A percentile compares a stretch with the other conserved stretches of the same genome.
phyloP scores from a whole-genome alignment of 2,797 vertebrate genomes.

The Sarcophilus harrisii region DNA sequence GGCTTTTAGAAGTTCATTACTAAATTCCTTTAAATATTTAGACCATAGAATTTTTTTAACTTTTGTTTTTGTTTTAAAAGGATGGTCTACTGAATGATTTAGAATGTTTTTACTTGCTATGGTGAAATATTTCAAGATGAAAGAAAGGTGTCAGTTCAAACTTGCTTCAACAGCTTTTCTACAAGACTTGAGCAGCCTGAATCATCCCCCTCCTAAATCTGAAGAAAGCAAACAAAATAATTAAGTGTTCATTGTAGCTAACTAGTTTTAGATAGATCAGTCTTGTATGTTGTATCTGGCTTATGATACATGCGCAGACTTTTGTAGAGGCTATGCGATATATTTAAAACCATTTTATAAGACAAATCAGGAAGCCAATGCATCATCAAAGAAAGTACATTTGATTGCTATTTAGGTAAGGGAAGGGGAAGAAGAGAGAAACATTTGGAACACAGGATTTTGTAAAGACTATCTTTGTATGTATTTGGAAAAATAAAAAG shows the following conservation, averaged over 20 bases:
- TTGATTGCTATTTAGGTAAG: too few species aligned
- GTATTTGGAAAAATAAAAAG: too few species aligned
- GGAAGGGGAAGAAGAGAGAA: too few species aligned
- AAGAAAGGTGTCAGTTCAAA: neutral
- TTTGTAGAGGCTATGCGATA: neutral
- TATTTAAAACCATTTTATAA: neutral
- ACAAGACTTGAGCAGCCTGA: neutral
- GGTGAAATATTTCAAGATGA: neutral
- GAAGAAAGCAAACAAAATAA: neutral
- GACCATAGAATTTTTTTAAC: neutral
- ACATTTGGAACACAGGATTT: too few species aligned
- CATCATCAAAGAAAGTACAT: neutral
- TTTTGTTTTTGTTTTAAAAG: neutral
- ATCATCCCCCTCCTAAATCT: neutral
- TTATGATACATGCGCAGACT: neutral
- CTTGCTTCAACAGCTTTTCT: neutral
- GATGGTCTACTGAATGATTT: neutral
- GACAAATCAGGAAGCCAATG: neutral
- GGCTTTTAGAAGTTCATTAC: neutral
- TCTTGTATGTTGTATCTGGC: neutral
- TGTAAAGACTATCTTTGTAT: too few species aligned
- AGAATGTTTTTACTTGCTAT: neutral
- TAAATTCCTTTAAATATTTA: neutral
- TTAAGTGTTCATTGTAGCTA: neutral
- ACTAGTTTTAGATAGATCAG: neutral